A percentile compares a stretch with the other conserved stretches of the same genome.
These are phyloP conservation scores for Gerris buenoi DNA, from an alignment of 1,140 invertebrate species.

Conservation along the genomic window DNA sequence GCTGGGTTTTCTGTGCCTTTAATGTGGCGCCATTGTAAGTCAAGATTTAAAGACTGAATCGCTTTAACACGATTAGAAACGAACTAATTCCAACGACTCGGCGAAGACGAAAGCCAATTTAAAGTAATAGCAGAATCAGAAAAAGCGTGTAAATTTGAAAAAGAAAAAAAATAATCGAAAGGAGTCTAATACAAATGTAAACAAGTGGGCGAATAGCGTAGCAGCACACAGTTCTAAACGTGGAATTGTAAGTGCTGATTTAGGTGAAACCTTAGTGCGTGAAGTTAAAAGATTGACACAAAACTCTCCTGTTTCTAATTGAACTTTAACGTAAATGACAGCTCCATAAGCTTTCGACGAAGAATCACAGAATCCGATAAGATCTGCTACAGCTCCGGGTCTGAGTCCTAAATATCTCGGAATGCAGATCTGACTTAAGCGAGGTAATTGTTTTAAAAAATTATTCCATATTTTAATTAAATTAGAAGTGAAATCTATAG, in stretches of 20 bases:
- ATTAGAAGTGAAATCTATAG: background rate
- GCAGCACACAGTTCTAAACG: background rate
- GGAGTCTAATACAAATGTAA: background rate
- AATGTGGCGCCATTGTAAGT: background rate
- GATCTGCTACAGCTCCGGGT: background rate
- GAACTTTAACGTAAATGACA: background rate
- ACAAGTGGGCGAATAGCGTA: background rate
- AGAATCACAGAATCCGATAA: background rate
- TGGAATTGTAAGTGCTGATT: background rate
- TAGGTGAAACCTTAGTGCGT: background rate
- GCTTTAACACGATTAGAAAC: background rate
- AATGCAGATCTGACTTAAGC: background rate
- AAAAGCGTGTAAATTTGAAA: background rate
- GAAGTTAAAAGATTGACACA: background rate
- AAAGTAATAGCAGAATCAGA: background rate
- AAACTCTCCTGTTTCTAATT: too few species aligned
- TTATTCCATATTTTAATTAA: background rate
- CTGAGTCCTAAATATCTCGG: background rate
- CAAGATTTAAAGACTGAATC: background rate
- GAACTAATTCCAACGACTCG: background rate
- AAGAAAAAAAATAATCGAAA: background rate
- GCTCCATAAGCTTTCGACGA: background rate
- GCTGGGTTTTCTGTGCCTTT: background rate
- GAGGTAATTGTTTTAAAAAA: background rate
- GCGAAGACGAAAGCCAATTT: background rate